Evolutionary conservation across 2,797 vertebrate genomes (phyloP).

Genomic region (Rhabdomys pumilio): DNA sequence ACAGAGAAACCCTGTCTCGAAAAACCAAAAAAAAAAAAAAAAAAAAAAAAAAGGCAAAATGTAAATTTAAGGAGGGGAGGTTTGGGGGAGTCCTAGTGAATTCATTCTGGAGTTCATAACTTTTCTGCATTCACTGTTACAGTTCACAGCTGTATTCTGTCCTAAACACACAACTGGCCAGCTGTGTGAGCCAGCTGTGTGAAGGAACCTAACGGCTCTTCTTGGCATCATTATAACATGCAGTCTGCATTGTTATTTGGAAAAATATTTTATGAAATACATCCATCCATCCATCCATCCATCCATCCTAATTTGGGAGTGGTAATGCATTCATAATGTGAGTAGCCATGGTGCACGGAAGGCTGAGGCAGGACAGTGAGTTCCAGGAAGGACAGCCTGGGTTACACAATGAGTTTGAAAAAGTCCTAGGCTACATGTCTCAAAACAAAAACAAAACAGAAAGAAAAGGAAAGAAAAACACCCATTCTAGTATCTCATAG

Average conservation of each 20-base stretch:
- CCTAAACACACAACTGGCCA: background rate
- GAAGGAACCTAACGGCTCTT: conserved; percentile 19
- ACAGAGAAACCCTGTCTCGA: no score
- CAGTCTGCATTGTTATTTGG: background rate
- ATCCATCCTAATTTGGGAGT: background rate
- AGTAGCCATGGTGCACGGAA: background rate
- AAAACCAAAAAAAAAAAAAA: no score
- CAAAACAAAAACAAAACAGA: background rate
- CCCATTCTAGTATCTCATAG: background rate
- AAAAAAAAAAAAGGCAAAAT: background rate
- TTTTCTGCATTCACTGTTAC: background rate
- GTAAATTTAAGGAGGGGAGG: background rate
- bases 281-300: background rate
- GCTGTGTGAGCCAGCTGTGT: background rate
- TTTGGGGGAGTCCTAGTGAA: background rate
- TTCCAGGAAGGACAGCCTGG: background rate
- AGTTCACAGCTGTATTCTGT: background rate
- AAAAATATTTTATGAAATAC: conserved; percentile 27
- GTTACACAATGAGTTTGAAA: background rate
- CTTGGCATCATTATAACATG: background rate
- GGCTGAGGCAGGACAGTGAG: background rate
- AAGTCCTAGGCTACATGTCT: background rate
- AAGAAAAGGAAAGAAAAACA: background rate
- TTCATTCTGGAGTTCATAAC: conserved; percentile 18
- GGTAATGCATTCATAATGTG: background rate